Conservation (phyloP, 2,888 invertebrate species). For the Antheraea assamensis region DNA sequence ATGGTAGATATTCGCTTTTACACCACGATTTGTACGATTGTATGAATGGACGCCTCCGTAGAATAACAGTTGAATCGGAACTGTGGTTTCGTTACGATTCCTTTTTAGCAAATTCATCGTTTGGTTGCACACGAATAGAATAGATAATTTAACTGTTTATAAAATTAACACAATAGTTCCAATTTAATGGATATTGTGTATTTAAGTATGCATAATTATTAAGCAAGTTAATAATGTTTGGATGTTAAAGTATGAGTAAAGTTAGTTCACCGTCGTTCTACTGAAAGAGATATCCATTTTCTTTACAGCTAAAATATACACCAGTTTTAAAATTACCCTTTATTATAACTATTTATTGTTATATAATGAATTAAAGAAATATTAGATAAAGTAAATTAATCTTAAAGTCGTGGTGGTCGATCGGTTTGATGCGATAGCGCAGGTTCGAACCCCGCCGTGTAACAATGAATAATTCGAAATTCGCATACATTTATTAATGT, state of each 20-base stretch:
- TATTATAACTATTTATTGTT: too few species aligned
- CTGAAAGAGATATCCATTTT: too few species aligned
- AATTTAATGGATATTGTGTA: not conserved
- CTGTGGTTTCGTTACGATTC: conserved; percentile 27
- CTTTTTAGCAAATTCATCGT: conserved; percentile 23
- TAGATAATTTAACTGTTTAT: not conserved
- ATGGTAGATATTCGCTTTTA: conserved; percentile 48
- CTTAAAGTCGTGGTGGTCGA: too few species aligned
- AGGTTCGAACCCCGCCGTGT: too few species aligned
- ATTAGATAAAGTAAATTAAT: too few species aligned
- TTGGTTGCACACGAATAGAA: not conserved
- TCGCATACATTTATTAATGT: too few species aligned
- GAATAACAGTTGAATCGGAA: conserved; percentile 52
- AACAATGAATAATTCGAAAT: too few species aligned
- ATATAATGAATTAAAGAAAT: too few species aligned
- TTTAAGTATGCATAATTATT: not conserved
- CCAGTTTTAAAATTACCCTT: too few species aligned
- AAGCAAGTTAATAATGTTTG: not conserved
- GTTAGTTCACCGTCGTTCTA: too few species aligned
- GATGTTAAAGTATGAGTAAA: not conserved
- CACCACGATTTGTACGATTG: conserved; percentile 53
- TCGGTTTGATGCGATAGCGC: too few species aligned
- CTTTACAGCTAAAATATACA: too few species aligned
- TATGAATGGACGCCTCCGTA: conserved; percentile 73
- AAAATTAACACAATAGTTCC: not conserved